Percentiles rank a stretch among this genome's conserved stretches.
Evolutionary conservation across 2,888 invertebrate species (phyloP).

Genomic region (Xanthia togata): DNA sequence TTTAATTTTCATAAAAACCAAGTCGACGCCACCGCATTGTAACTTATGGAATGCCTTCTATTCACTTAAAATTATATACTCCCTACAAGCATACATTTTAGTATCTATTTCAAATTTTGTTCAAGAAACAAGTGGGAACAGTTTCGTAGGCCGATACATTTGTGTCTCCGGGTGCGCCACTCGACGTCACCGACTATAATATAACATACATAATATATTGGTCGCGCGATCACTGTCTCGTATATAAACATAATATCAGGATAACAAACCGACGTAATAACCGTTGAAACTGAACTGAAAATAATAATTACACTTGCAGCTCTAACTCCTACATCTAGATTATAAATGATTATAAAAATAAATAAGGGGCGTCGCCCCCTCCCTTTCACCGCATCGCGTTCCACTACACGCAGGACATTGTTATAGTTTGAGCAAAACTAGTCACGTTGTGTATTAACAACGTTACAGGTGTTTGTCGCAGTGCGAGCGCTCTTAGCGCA

Average conservation of each 20-base stretch:
- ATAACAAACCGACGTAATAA: constrained; percentile 66
- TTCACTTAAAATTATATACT: constrained; percentile 87
- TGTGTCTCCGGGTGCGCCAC: constrained; percentile 48
- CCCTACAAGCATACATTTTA: constrained; percentile 83
- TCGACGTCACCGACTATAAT: constrained; percentile 56
- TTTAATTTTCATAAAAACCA: constrained; percentile 76
- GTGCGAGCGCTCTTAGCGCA: constrained; percentile 1
- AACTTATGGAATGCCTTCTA: constrained; percentile 89
- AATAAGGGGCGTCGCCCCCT: constrained; percentile 85
- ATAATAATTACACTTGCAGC: constrained; percentile 81
- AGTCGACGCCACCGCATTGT: constrained; percentile 86
- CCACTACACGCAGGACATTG: constrained; percentile 70
- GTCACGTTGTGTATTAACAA: constrained; percentile 69
- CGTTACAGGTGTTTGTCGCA: constrained; percentile 55
- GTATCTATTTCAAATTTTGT: constrained; percentile 81
- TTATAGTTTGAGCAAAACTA: constrained; percentile 77
- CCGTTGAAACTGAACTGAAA: constrained; percentile 72
- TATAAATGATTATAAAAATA: constrained; percentile 90
- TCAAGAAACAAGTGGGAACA: constrained; percentile 72
- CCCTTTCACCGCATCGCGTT: constrained; percentile 76
- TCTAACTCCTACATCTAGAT: constrained; percentile 85
- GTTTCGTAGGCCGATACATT: constrained; percentile 68
- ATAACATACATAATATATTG: constrained; percentile 51
- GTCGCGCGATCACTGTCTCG: constrained; percentile 54
- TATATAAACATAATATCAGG: constrained; percentile 73